These are phyloP conservation scores for Ceyx cyanopectus DNA, from an alignment of 2,113 vertebrate genomes.

Conservation along the genomic window DNA sequence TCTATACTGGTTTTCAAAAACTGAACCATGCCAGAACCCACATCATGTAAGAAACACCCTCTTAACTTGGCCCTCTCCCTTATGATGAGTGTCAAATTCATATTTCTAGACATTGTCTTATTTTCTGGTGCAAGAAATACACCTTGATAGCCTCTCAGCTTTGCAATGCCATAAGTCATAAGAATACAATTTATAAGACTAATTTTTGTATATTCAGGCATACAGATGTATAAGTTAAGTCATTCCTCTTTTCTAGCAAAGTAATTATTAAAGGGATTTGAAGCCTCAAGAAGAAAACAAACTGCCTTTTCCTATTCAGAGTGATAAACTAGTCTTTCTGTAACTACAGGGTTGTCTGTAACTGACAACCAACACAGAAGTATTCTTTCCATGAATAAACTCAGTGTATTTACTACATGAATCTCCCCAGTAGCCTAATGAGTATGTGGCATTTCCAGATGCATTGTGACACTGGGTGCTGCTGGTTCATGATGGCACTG, in stretches of 20 bases:
- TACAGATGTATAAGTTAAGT: neutral
- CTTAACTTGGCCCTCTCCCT: neutral
- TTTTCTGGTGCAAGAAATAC: neutral
- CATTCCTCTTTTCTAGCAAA: neutral
- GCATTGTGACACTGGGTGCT: neutral
- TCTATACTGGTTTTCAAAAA: neutral
- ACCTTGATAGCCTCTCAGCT: neutral
- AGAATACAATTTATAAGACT: neutral
- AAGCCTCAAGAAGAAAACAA: neutral
- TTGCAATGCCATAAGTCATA: neutral
- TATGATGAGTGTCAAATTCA: neutral
- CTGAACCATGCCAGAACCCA: neutral
- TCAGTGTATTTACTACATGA: neutral
- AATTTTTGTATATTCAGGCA: neutral
- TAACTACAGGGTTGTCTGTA: neutral
- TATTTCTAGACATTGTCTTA: neutral
- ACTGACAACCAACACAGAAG: neutral
- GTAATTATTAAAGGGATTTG: neutral
- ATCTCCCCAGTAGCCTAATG: neutral
- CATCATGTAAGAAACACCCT: fast-evolving
- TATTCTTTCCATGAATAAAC: neutral
- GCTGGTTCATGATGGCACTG: neutral
- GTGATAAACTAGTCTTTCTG: neutral
- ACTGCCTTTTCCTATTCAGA: neutral
- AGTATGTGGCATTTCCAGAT: neutral